Base-by-base conservation (phyloP, 2,113 vertebrate species). In the Epinephelus moara region DNA sequence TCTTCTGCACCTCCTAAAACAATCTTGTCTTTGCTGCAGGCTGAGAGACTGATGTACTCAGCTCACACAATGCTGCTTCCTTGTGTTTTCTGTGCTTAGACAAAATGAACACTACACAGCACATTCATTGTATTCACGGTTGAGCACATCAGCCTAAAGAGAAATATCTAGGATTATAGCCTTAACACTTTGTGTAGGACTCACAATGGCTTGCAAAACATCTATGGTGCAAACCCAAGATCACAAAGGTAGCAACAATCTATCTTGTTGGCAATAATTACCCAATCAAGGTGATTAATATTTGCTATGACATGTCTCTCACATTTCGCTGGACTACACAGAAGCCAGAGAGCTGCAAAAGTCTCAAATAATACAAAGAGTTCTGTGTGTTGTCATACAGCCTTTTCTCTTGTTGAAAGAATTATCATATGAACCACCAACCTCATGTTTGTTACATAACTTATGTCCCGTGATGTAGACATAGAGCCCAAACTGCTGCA, bases 351-450 rank as follows among this genome's bases (percentile, higher is more conserved):
- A 77, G 53, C 53, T 57, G 55, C 49, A 84, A 81, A 78, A 4
- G 18, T 68, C 25, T 78, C 57, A 71, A 56, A 68, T 37, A n/a
- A 89, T n/a, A 82, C 83, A 84, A 85, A 78, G 80, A 78, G 21
- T 50, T 64, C 50, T 64, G 49, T 84, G 74, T 84, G 70, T 42
- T 68, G 23, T 59, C 12, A 14, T 33, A 47, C 37, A 84, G 21
- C 40, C 50, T 68, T 69, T 56, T 14, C 9, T 42, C 33, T 69
- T 76, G 37, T 61, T 70, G 15, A 25, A 56, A 71, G 45, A 45
- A 52, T 70, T 70, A 67, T 87, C 74, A 80, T 56, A 85, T 74
- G 62, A 85, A 21, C 50, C 67, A 60, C 53, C 59, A 57, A 25
- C 17, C 23, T 33, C 7, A 30, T 49, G 12, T 61, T 40, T 63